phyloP scores from a whole-genome alignment of 2,113 vertebrate genomes.

The Chamaea fasciata region DNA sequence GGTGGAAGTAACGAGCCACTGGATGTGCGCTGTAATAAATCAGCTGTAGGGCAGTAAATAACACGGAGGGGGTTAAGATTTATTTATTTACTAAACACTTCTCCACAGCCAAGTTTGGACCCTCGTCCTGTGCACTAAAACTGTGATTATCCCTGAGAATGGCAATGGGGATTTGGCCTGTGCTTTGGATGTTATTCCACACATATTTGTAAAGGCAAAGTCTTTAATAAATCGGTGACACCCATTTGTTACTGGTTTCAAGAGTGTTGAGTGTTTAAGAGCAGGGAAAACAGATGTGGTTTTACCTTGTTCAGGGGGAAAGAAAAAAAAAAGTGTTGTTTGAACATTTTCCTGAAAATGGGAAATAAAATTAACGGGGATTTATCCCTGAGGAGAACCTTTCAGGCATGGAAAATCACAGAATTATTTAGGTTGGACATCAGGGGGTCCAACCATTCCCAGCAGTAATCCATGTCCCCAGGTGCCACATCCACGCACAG shows the following conservation, averaged over 20 bases:
- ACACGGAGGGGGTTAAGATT: accelerated
- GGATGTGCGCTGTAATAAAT: background rate
- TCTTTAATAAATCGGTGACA: too few relatives aligned
- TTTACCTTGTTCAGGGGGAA: background rate
- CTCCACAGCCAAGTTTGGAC: background rate
- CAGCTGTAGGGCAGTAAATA: background rate
- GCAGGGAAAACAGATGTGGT: background rate
- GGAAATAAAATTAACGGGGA: background rate
- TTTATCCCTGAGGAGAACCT: background rate
- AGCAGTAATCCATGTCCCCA: background rate
- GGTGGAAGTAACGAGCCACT: background rate
- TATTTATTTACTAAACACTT: background rate
- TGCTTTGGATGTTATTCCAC: background rate
- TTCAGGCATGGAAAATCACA: background rate
- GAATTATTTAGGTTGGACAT: background rate
- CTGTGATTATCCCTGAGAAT: background rate
- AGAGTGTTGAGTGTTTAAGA: background rate
- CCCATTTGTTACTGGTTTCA: background rate
- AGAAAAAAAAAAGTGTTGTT: background rate
- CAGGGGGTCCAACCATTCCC: background rate
- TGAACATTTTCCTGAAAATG: background rate
- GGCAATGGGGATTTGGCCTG: accelerated
- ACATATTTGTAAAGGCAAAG: background rate
- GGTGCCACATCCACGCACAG: background rate
- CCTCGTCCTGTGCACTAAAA: accelerated